Base-by-base conservation (phyloP, 2,797 vertebrate species). In the Halcyon smyrnensis region DNA sequence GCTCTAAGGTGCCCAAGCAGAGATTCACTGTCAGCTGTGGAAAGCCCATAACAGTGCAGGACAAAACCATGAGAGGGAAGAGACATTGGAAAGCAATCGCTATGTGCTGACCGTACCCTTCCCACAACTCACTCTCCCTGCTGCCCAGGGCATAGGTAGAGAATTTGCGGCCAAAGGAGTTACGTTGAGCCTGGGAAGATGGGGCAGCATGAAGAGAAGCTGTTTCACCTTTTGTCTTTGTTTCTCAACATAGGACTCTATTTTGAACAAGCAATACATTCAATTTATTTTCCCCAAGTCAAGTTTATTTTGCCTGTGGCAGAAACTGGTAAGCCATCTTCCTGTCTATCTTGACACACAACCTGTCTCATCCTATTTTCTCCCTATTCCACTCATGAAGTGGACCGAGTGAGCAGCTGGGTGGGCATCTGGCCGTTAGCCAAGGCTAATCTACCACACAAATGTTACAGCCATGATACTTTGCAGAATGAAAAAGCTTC, bases 401-500 rank as follows among this genome's bases (percentile, higher is more conserved):
- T 24, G 15, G 18, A 83, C 12, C 1, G 1, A 65, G 16, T 4
- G 24, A 41, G 53, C 5, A 8, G 24, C 32, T 69, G 32, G 12
- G 25, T 51, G 57, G 15, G 50, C 25, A 28, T 12, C 27, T 30
- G 41, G 19, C 39, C 67, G n/a, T 41, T 20, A 16, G 27, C 27
- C 39, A 48, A 34, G 48, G 46, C 23, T 53, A n/a, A 39, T 17
- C 36, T 41, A 0, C 21, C 32, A 36, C 10, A 21, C n/a, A 59
- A 48, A 32, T 3, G 4, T n/a, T 45, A 45, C 0, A 8, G 39
- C 6, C 48, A 32, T 1, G 0, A 43, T 37, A 32, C 36, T 64
- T 39, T 41, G 48, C 27, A 68, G 15, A 39, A 27, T 17, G 15
- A 43, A 37, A 74, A 70, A 6, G 12, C 17, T 67, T 60, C 51